These are phyloP conservation scores for Dicerorhinus sumatrensis DNA, from an alignment of 2,113 vertebrate species.

Conservation along the genomic window DNA sequence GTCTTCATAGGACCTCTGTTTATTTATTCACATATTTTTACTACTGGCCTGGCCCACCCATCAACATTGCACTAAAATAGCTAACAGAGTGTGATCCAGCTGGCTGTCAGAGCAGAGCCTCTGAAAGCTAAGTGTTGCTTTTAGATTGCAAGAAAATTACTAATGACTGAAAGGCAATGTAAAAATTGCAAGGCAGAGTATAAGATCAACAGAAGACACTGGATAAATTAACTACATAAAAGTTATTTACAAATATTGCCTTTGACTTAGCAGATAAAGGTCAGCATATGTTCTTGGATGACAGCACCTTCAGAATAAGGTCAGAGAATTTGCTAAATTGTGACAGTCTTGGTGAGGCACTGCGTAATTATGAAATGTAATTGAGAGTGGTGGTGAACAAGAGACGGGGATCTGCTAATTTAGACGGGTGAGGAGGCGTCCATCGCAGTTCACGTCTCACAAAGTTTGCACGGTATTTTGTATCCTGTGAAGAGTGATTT, in stretches of 20 bases:
- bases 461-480: neutral
- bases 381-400: neutral
- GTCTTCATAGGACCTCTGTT: neutral
- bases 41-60: neutral
- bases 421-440: neutral
- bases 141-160: slow-evolving; percentile 46
- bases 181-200: slow-evolving; percentile 24
- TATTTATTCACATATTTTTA: neutral
- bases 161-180: slow-evolving; percentile 1
- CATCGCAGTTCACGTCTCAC: neutral
- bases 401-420: neutral
- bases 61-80: slow-evolving; percentile 17
- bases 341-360: neutral
- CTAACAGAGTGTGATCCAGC: neutral
- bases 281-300: neutral
- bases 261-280: neutral
- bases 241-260: slow-evolving; percentile 33
- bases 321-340: neutral
- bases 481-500: neutral
- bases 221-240: neutral
- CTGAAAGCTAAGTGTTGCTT: neutral
- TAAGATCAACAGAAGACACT: neutral
- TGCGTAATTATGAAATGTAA: neutral
- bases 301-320: slow-evolving; percentile 1
- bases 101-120: neutral